These are phyloP conservation scores for Aix galericulata DNA, from an alignment of 2,113 vertebrate genomes.

Conservation along the genomic window DNA sequence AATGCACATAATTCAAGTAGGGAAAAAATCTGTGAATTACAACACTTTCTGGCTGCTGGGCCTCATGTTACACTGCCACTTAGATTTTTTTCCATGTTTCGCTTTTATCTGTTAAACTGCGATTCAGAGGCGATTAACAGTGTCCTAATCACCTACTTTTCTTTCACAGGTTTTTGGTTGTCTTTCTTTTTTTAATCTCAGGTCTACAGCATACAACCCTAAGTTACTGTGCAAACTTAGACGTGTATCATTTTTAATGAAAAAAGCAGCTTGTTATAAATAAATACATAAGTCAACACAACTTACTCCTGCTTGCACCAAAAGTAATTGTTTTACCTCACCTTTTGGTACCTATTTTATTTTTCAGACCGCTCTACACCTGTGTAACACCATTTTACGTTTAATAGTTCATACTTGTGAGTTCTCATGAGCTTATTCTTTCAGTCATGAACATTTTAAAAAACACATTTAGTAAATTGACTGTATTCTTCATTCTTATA, in stretches of 20 bases:
- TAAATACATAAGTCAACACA: not conserved
- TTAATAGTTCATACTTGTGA: not conserved
- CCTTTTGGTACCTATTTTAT: fast-evolving
- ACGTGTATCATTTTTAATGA: not conserved
- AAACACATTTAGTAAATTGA: not conserved
- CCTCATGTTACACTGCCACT: not conserved
- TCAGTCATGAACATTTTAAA: not conserved
- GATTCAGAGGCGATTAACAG: not conserved
- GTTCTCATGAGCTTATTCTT: not conserved
- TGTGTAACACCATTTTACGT: not conserved
- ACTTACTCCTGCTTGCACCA: not conserved
- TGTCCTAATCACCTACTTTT: not conserved
- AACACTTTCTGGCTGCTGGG: not conserved
- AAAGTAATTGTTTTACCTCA: not conserved
- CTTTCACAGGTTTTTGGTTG: not conserved
- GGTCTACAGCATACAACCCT: not conserved
- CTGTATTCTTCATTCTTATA: not conserved
- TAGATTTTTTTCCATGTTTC: not conserved
- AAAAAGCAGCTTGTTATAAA: not conserved
- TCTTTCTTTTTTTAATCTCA: not conserved
- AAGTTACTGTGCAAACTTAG: not conserved
- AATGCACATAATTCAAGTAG: not conserved
- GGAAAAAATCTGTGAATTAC: not conserved
- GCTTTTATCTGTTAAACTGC: not conserved
- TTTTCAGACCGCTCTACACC: not conserved